Base-by-base conservation (phyloP, 2,888 invertebrate species). In the Drosophila cyrtoloma region DNA sequence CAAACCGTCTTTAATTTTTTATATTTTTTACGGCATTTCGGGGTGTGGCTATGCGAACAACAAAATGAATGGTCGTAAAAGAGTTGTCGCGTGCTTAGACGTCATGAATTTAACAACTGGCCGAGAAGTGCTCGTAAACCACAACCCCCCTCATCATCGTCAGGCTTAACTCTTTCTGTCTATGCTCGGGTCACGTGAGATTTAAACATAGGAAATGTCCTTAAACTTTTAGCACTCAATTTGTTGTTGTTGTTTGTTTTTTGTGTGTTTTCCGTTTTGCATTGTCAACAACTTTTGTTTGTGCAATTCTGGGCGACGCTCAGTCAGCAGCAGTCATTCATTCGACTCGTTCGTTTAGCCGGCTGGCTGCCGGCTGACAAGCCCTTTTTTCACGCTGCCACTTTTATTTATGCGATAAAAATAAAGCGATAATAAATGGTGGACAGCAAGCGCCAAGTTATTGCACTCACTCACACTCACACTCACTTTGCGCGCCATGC, bases 341-440 rank as follows among this genome's bases (percentile, higher is more conserved):
- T 67, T 78, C 73, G 22, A 77, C 64, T 76, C 62, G 59, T 26
- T 76, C 70, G 59, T 26, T 51, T 58, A 47, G 16, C 47, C 35
- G 35, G 26, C 16, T 26, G 26, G 47, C 47, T 37, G 32, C 51
- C 44, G 44, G 67, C 70, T 78, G 86, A 90, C 86, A 90, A 90
- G 91, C 91, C 86, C 86, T 89, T 86, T 86, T 88, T 90, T 80
- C 75, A 67, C 75, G 73, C 74, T 60, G 35, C 65, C 62, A 86
- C 79, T 89, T 84, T 84, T 89, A 87, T 89, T 91, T 84, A 84
- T 91, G 88, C 90, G 90, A 86, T 89, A 91, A 87, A 86, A 86
- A 87, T 87, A 89, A 91, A 79, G 73, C 85, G 88, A 87, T 89
- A 91, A 86, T 88, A 85, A 88, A 85, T 83, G 88, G 75, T 72